Evolutionary conservation across 2,888 invertebrate genomes (phyloP).

Genomic region (Drosophila mimetica): DNA sequence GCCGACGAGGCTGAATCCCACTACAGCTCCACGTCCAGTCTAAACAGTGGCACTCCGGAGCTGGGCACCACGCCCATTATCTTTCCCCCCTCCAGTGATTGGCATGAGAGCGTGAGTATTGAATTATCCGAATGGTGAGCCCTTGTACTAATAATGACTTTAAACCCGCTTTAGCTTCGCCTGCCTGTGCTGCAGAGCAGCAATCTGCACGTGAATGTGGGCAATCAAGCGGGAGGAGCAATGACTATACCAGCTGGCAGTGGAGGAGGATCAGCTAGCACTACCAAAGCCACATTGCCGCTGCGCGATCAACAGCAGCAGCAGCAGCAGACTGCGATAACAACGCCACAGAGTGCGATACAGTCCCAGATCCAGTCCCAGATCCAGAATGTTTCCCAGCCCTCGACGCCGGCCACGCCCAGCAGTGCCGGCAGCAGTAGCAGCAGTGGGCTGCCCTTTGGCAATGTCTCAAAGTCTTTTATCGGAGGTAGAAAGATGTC

Average conservation of each 20-base stretch:
- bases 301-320: constrained; percentile 54
- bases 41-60: constrained; percentile 86
- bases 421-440: constrained; percentile 64
- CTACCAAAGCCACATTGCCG: constrained; percentile 54
- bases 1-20: constrained; percentile 85
- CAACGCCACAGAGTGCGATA: constrained; percentile 43
- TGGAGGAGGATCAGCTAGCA: constrained; percentile 82
- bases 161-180: constrained; percentile 61
- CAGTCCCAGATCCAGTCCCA: constrained; percentile 38
- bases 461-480: constrained; percentile 82
- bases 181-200: constrained; percentile 76
- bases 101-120: constrained; percentile 82
- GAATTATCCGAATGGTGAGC: neutral
- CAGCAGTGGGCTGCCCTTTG: constrained; percentile 79
- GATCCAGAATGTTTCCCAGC: constrained; percentile 51
- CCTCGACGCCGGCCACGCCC: constrained; percentile 69
- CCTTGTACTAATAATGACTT: constrained; percentile 14
- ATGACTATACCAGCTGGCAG: neutral
- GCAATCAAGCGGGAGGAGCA: constrained; percentile 40
- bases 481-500: constrained; percentile 66
- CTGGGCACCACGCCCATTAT: constrained; percentile 68
- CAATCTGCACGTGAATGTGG: constrained; percentile 66
- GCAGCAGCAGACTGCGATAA: constrained; percentile 63
- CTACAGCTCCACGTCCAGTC: constrained; percentile 88
- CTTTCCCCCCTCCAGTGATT: constrained; percentile 75